Evolutionary conservation across 2,113 vertebrate genomes (phyloP).

Genomic region (Naja naja): DNA sequence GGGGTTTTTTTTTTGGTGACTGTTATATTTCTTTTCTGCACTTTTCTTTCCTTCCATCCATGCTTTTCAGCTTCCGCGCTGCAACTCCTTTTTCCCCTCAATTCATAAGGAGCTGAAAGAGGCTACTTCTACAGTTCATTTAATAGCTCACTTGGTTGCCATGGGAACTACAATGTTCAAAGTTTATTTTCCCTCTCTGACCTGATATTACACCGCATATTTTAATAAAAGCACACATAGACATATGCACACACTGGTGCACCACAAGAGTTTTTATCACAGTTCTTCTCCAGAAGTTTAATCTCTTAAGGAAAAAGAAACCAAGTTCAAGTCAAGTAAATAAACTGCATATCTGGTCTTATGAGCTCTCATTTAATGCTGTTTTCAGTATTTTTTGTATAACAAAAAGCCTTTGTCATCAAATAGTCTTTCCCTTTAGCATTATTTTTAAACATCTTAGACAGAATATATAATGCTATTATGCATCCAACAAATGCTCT

Average conservation of each 20-base stretch:
- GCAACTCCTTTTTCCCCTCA: slow-evolving; percentile 26
- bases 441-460: neutral
- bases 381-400: neutral
- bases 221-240: neutral
- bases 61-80: slow-evolving; percentile 15
- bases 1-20: neutral
- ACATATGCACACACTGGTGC: neutral
- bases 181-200: slow-evolving; percentile 45
- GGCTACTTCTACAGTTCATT: slow-evolving; percentile 62
- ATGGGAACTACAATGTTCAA: slow-evolving; percentile 65
- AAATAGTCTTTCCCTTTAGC: neutral
- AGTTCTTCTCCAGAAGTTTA: neutral
- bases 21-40: too few species aligned
- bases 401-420: neutral
- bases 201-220: neutral
- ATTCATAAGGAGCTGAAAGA: slow-evolving; percentile 49
- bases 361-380: neutral
- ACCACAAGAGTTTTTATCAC: neutral
- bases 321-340: rapidly evolving
- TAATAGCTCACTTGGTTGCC: slow-evolving; percentile 61
- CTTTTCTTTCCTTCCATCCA: neutral
- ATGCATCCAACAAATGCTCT: neutral
- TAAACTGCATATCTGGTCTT: neutral
- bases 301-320: neutral
- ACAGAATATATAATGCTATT: neutral